Evolutionary conservation across 2,888 invertebrate genomes (phyloP), one percentile per base, ranked within the genome.

Genomic region (Euproctis similis): DNA sequence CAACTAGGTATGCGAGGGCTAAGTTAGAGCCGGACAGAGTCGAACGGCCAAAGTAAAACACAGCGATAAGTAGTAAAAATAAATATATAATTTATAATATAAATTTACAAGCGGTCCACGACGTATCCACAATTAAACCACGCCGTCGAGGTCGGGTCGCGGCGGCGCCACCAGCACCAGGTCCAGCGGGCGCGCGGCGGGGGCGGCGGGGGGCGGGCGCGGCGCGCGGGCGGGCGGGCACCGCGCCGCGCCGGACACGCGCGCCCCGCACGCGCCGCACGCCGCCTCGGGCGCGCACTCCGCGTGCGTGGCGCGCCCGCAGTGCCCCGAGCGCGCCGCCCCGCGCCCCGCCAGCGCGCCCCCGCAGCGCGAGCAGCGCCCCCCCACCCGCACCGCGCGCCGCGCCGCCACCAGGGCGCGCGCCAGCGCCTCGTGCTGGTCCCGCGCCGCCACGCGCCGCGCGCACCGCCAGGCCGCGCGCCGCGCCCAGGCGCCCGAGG

Each of bases 121-220:
- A 18, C n/a, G 19, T 8, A n/a, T n/a, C 19, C 8, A 5, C 9
- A 3, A 30, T 56, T 42, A 73, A 2, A 72, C 70, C 17, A 70
- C 39, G 1, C 81, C 78, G 39, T 85, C 84, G 24, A 85, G 67
- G 34, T 84, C 81, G 0, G 73, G 84, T 3, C 78, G 58, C 14
- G 82, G 82, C 14, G 84, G 78, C 4, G 82, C 82, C 12, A 58
- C 57, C 17, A 80, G 52, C n/a, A 46, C 39, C 12, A 80, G 50
- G 1, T 55, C 51, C 43, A 59, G 62, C 18, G 65, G 62, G 4
- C 26, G 53, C n/a, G 53, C 45, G 28, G 58, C 31, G n/a, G 40
- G 4, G 10, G 37, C 18, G 10, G 39, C 10, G 8, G 38, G 40
- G 27, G 50, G 66, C 12, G 52, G 43, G 26, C 51, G 66, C 12